These are phyloP conservation scores for Hymenochirus boettgeri DNA, from an alignment of 2,113 vertebrate genomes.

Conservation along the genomic window DNA sequence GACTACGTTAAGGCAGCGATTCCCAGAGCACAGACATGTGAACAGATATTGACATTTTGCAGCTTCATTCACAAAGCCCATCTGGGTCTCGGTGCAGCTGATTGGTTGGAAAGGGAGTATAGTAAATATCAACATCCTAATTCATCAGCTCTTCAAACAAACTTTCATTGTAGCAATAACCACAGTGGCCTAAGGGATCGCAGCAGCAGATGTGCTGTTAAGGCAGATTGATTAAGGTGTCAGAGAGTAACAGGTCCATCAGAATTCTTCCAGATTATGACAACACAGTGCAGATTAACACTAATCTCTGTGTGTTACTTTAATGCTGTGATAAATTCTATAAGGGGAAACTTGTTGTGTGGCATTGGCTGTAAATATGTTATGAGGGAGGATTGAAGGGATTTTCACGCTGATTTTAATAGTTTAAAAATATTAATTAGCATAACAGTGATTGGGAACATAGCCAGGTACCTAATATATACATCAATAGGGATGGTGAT, in stretches of 20 bases:
- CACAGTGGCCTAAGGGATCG: neutral
- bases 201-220: conserved; percentile 3
- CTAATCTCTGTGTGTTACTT: no score
- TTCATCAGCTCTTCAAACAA: conserved; percentile 43
- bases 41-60: conserved; percentile 39
- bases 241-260: conserved; percentile 6
- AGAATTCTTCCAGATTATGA: conserved; percentile 9
- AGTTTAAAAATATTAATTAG: no score
- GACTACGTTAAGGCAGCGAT: conserved; percentile 10
- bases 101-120: neutral
- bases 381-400: no score
- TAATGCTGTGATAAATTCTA: no score
- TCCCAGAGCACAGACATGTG: neutral
- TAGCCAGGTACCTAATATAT: no score
- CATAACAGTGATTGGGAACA: no score
- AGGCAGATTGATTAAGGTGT: conserved; percentile 26
- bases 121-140: conserved; percentile 39
- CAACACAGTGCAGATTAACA: no score
- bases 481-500: no score
- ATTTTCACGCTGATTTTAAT: no score
- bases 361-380: no score
- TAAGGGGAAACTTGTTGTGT: no score
- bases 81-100: neutral
- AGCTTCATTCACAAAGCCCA: conserved; percentile 9
- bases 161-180: conserved; percentile 21